A percentile compares a stretch with the other conserved stretches of the same genome.
These are phyloP conservation scores for Agrilus cyanescens DNA, from an alignment of 2,888 invertebrate species.

Conservation along the genomic window DNA sequence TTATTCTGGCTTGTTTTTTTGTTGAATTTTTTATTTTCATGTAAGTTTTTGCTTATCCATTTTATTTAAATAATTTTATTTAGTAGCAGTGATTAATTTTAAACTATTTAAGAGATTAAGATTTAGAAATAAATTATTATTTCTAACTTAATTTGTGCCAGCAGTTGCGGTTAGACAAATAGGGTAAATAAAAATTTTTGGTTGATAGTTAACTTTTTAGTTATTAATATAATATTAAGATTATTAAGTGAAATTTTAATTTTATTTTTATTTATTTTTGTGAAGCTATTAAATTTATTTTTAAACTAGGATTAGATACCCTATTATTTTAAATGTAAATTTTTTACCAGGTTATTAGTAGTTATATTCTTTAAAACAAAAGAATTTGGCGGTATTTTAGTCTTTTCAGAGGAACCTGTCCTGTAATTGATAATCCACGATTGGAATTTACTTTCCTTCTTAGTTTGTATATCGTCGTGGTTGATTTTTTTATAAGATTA, in stretches of 20 bases:
- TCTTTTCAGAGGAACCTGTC: slow-evolving; percentile 59
- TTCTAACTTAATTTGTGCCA: slow-evolving; percentile 56
- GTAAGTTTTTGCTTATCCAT: slow-evolving; percentile 40
- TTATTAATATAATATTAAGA: slow-evolving; percentile 32
- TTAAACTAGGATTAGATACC: slow-evolving; percentile 60
- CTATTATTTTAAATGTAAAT: slow-evolving; percentile 45
- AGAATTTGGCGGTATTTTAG: slow-evolving; percentile 59
- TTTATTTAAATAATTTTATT: slow-evolving; percentile 35
- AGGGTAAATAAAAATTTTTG: slow-evolving; percentile 44
- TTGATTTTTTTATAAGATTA: slow-evolving; percentile 35
- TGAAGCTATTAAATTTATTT: slow-evolving; percentile 34
- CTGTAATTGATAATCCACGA: slow-evolving; percentile 55
- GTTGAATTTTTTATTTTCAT: slow-evolving; percentile 43
- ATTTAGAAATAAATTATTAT: slow-evolving; percentile 46
- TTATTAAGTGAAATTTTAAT: slow-evolving; percentile 47
- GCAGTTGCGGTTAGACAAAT: slow-evolving; percentile 59
- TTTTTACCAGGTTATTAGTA: slow-evolving; percentile 44
- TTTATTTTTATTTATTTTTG: slow-evolving; percentile 30
- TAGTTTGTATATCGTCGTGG: slow-evolving; percentile 35
- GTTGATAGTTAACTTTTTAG: slow-evolving; percentile 32
- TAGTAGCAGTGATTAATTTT: slow-evolving; percentile 40
- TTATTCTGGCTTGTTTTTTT: slow-evolving; percentile 40
- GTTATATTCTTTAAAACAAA: slow-evolving; percentile 52
- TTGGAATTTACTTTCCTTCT: slow-evolving; percentile 40
- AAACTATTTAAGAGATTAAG: slow-evolving; percentile 48